Conservation (phyloP, 2,113 vertebrate species). For the Genyomyrus donnyi region DNA sequence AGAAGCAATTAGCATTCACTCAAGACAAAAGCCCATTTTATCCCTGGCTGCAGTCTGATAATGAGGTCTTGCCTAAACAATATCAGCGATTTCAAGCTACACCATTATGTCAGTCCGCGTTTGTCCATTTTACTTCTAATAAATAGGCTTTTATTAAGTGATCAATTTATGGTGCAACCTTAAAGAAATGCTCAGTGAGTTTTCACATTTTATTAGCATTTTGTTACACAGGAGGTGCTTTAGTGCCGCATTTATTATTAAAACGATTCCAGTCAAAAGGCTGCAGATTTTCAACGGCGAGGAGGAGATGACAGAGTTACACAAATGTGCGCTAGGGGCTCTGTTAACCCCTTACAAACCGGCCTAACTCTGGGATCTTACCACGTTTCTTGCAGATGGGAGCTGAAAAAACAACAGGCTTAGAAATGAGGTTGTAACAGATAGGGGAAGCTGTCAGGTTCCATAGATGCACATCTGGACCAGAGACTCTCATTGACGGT, state of each 20-base stretch:
- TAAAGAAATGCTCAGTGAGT: neutral
- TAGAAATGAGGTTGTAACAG: neutral
- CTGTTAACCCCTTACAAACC: neutral
- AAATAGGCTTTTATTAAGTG: neutral
- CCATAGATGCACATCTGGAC: neutral
- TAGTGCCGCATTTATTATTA: neutral
- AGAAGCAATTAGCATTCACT: conserved; percentile 34
- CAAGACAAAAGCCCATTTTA: conserved; percentile 43
- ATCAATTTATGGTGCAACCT: neutral
- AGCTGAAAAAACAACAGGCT: neutral
- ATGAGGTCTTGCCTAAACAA: conserved; percentile 9
- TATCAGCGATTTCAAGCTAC: neutral
- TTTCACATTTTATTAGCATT: neutral
- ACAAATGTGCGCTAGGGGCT: neutral
- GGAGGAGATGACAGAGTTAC: neutral
- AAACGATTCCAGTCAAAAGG: neutral
- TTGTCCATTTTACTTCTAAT: neutral
- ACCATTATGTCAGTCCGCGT: neutral
- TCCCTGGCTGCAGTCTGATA: conserved; percentile 12
- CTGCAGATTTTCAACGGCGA: neutral
- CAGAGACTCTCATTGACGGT: neutral
- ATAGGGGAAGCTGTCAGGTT: neutral
- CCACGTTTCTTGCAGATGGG: neutral
- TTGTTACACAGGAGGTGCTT: neutral
- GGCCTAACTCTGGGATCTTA: neutral